Percentiles rank a stretch among this genome's conserved stretches.
Conservation (phyloP, 1,140 invertebrate species). For the Formica exsecta region DNA sequence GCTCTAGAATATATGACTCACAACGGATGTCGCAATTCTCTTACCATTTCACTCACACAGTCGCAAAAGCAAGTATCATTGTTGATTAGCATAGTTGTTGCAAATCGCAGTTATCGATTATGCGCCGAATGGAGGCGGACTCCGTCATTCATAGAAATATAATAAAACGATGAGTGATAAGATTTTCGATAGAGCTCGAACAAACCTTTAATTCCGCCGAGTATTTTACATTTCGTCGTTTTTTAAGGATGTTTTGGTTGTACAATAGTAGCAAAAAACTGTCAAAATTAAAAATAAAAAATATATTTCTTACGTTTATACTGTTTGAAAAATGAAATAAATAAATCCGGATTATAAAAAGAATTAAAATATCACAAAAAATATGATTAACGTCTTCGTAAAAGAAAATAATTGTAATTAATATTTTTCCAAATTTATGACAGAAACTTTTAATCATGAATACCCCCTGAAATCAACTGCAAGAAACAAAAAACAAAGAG, state of each 20-base stretch:
- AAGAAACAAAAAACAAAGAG: too few species aligned
- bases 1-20: conserved; percentile 65
- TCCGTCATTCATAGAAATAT: not conserved
- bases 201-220: not conserved
- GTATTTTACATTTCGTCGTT: conserved; percentile 7
- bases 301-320: too few species aligned
- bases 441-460: too few species aligned
- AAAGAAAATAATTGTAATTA: too few species aligned
- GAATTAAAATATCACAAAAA: too few species aligned
- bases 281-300: too few species aligned
- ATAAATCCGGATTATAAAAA: too few species aligned
- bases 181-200: conserved; percentile 20
- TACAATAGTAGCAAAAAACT: too few species aligned
- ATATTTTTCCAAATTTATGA: too few species aligned
- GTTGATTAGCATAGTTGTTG: not conserved
- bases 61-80: not conserved
- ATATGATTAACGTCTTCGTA: too few species aligned
- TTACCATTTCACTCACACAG: conserved; percentile 8
- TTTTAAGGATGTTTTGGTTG: not conserved
- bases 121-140: not conserved
- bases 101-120: conserved; percentile 41
- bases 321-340: too few species aligned
- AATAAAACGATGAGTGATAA: conserved; percentile 3
- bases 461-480: too few species aligned
- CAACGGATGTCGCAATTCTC: conserved; percentile 57